Evolutionary conservation across 2,888 invertebrate species (phyloP).

Genomic region (Lithophane ornitopus): DNA sequence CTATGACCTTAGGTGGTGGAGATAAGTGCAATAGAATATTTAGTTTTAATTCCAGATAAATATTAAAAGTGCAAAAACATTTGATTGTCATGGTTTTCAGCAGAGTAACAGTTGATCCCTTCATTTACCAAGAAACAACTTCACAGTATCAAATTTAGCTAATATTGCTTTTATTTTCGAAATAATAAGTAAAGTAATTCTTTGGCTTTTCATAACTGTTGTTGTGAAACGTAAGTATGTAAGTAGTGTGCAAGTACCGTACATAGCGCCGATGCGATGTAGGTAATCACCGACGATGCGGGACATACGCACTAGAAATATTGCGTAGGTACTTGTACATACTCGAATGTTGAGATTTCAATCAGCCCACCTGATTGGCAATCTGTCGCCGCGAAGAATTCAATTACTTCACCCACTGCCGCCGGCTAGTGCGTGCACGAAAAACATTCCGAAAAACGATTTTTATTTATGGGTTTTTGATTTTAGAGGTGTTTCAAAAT

Average conservation of each 20-base stretch:
- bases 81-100: not conserved
- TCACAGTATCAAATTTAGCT: not conserved
- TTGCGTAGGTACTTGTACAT: constrained; percentile 6
- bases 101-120: not conserved
- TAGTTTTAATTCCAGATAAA: not conserved
- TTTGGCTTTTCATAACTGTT: not conserved
- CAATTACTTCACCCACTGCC: constrained; percentile 55
- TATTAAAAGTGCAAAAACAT: not conserved
- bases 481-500: not conserved
- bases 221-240: too few species aligned
- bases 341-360: constrained; percentile 48
- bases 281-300: not conserved
- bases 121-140: not conserved
- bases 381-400: constrained; percentile 64
- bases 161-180: not conserved
- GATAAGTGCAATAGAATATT: too few species aligned
- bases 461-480: not conserved
- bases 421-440: constrained; percentile 20
- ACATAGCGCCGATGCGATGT: too few species aligned
- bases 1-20: too few species aligned
- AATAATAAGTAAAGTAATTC: not conserved
- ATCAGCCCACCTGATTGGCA: constrained; percentile 73
- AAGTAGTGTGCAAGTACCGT: too few species aligned
- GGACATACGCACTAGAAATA: not conserved
- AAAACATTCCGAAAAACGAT: not conserved